Base-by-base conservation (phyloP, 1,140 invertebrate genomes). In the Lordiphosa stackelbergi region DNA sequence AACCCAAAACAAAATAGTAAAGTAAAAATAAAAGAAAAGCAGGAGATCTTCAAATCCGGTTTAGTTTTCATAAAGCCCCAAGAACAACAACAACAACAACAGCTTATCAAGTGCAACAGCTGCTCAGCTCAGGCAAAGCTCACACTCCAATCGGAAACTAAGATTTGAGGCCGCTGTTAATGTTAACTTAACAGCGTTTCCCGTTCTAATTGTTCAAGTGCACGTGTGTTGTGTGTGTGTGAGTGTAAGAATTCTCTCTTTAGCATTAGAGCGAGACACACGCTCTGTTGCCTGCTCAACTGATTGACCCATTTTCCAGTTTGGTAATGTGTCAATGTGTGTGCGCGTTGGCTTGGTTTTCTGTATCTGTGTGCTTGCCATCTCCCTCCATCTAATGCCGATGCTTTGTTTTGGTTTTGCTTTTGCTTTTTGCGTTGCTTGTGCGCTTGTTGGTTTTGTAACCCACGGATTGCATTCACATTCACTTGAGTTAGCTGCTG, bases 241-340 rank as follows among this genome's bases (percentile, higher is more conserved):
- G 28, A 7, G 10, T 34, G 19, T 11, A n/a, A 12, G 40, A 51
- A 12, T 19, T 16, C 35, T 43, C 43, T 47, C 37, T 46, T 34
- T 16, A 28, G 34, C 65, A 40, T 59, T 64, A 75, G 73, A 75
- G 72, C 43, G 55, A 61, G 59, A 49, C 53, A 48, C 10, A 12
- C 22, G 38, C 36, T 48, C n/a, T 45, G 16, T 16, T 57, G 54
- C 65, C 37, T 66, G 70, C 61, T 79, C 74, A 66, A 28, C 57
- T 81, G 71, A 36, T 77, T 81, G 77, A 81, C 77, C 77, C 73
- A 81, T 81, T 81, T 81, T 81, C 77, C 75, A 77, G 77, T 77
- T 81, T 74, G 53, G 70, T 79, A 72, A 77, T 66, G 56, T 73
- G 66, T 66, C 66, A 57, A 46, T 61, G 57, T 53, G 66, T 22